These are phyloP conservation scores for Pseudomyrmex flavicornis DNA, from an alignment of 1,140 invertebrate species.

Conservation along the genomic window DNA sequence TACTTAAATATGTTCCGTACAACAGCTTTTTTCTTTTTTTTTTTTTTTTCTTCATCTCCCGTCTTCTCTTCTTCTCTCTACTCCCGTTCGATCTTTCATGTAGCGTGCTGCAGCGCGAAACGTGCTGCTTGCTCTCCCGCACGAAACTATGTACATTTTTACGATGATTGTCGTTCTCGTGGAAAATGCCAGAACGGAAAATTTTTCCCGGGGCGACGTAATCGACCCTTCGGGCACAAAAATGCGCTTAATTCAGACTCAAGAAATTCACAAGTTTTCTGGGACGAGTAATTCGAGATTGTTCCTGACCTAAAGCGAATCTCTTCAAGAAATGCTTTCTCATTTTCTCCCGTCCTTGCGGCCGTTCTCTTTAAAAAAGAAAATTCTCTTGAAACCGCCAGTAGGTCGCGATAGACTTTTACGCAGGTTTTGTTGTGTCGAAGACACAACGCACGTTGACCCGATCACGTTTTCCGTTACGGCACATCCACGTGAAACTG, in stretches of 20 bases:
- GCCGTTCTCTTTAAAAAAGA: constrained; percentile 62
- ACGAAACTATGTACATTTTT: background rate
- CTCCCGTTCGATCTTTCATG: background rate
- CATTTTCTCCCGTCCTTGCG: background rate
- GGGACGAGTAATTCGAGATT: background rate
- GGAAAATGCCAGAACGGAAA: background rate
- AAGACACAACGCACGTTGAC: constrained; percentile 20
- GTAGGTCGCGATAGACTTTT: constrained; percentile 13
- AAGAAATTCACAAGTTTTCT: background rate
- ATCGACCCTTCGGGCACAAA: background rate
- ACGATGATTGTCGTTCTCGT: constrained; percentile 1
- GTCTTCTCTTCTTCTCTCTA: background rate
- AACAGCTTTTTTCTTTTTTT: background rate
- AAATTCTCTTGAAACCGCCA: constrained; percentile 32
- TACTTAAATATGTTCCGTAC: background rate
- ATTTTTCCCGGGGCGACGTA: background rate
- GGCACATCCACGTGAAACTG: constrained; percentile 42
- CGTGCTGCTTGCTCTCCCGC: background rate
- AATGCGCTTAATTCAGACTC: background rate
- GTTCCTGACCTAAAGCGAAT: background rate
- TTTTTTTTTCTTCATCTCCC: no score
- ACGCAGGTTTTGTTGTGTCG: constrained; percentile 17
- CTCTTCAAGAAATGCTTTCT: constrained; percentile 59
- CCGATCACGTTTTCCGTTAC: constrained; percentile 62
- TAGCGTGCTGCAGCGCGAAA: background rate